phyloP scores from a whole-genome alignment of 2,113 vertebrate genomes.

The Alexandromys fortis region DNA sequence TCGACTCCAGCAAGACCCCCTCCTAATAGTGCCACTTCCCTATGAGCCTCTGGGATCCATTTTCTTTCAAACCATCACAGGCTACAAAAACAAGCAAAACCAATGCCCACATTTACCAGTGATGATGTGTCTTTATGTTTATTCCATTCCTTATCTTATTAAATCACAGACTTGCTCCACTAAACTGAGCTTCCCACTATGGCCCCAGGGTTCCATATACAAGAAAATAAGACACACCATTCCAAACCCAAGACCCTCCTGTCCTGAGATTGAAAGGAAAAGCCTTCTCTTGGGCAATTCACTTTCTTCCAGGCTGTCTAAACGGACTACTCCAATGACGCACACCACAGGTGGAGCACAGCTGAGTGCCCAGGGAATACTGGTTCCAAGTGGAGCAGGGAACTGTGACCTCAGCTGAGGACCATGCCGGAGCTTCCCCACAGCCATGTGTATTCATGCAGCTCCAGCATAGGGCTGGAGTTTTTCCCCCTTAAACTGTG shows the following conservation, averaged over 20 bases:
- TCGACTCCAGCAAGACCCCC: background rate
- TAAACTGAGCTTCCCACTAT: background rate
- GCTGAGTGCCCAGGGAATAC: background rate
- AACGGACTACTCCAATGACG: background rate
- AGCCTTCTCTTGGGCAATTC: background rate
- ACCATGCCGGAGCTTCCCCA: fast-evolving
- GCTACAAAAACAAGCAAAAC: background rate
- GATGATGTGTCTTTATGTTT: background rate
- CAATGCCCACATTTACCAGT: background rate
- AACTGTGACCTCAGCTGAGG: background rate
- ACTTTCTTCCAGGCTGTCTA: background rate
- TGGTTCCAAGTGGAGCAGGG: background rate
- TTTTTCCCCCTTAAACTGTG: too few relatives aligned
- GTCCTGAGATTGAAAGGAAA: background rate
- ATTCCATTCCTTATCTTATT: background rate
- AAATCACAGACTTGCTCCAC: background rate
- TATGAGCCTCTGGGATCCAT: background rate
- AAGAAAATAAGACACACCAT: background rate
- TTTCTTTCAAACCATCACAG: background rate
- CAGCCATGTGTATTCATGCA: fast-evolving
- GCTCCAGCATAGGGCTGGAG: background rate
- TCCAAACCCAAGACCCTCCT: background rate
- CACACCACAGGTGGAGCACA: fast-evolving
- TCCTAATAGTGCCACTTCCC: background rate
- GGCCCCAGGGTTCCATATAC: background rate